phyloP scores from a whole-genome alignment of 1,140 invertebrate genomes.

The Lordiphosa mommai region DNA sequence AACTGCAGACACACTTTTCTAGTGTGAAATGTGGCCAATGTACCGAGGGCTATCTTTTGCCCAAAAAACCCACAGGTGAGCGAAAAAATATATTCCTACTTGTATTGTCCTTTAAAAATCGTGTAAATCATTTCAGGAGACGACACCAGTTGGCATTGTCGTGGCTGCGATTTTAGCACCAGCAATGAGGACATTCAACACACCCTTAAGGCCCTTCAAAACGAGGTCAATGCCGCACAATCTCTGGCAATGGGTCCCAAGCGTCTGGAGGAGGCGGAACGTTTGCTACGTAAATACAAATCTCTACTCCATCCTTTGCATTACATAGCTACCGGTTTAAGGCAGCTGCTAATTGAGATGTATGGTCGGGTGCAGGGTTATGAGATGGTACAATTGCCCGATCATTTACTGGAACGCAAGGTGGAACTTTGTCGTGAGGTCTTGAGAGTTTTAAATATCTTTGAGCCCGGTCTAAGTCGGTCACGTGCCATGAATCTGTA shows the following conservation, averaged over 20 bases:
- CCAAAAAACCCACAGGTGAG: constrained; percentile 85
- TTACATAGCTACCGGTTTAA: constrained; percentile 83
- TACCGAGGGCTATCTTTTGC: constrained; percentile 84
- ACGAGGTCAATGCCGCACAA: constrained; percentile 81
- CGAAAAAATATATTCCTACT: no score
- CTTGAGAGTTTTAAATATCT: constrained; percentile 84
- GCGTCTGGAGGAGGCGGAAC: constrained; percentile 80
- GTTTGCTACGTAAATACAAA: constrained; percentile 83
- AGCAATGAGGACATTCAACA: constrained; percentile 82
- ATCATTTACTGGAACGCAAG: constrained; percentile 87
- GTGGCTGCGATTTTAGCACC: constrained; percentile 84
- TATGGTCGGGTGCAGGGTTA: constrained; percentile 88
- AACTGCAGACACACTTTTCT: constrained; percentile 87
- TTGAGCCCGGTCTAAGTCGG: constrained; percentile 88
- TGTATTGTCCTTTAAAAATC: no score
- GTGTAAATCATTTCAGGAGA: no score
- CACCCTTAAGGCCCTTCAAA: constrained; percentile 83
- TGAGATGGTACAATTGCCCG: constrained; percentile 85
- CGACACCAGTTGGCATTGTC: constrained; percentile 86
- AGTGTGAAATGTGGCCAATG: constrained; percentile 89
- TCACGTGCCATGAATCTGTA: constrained; percentile 89
- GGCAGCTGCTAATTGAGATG: constrained; percentile 86
- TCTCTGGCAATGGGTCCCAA: constrained; percentile 78
- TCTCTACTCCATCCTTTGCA: constrained; percentile 87
- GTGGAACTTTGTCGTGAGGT: constrained; percentile 86